Evolutionary conservation across 30 jellyfish, hydroid and myxozoan genomes (phyloP), one percentile per base, ranked within the genome.

Genomic region (Mastigias papua): DNA sequence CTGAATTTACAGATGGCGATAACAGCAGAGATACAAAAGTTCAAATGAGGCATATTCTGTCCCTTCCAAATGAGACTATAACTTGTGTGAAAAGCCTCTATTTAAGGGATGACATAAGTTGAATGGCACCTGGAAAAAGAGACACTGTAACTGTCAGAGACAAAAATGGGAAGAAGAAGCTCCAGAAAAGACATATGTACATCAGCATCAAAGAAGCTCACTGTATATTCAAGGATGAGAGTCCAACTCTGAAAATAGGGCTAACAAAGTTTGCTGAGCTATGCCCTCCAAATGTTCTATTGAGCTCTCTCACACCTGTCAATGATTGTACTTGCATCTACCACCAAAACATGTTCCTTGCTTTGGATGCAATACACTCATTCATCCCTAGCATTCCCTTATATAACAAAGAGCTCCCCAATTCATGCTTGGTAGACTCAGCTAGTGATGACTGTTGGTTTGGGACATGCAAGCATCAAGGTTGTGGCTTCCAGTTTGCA

Each of bases 61-160:
- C 85, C 34, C 49, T 81, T 22, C 0, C 72, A 21, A 21, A 33
- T 29, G 84, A 86, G 58, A 58, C 75, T 25, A 60, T 50, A 16
- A 37, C 81, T 17, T 11, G 22, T 29, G 83, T 86, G 34, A 61
- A 25, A 49, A 60, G 49, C 29, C 75, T 87, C 29, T 77, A 87
- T 64, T 48, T n/a, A 16, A 35, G 86, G 27, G 92, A 87, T 26
- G 96, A 87, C 68, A 87, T 74, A 31, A 32, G 78, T n/a, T 69
- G 92, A 25, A 61, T 11, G 78, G 74, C 91, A 6, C 92, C 92
- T 54, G 96, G 96, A 77, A 87, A 87, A 61, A 34, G 96, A 50
- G 91, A 87, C 51, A 60, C 29, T 11, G 68, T 87, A 11, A 76
- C 91, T 1, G 86, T 68, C 17, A 76, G 91, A 66, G 28, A 35